Percentiles rank a stretch among this genome's conserved stretches.
These are phyloP conservation scores for Myotis myotis DNA, from an alignment of 2,797 vertebrate species.

Conservation along the genomic window DNA sequence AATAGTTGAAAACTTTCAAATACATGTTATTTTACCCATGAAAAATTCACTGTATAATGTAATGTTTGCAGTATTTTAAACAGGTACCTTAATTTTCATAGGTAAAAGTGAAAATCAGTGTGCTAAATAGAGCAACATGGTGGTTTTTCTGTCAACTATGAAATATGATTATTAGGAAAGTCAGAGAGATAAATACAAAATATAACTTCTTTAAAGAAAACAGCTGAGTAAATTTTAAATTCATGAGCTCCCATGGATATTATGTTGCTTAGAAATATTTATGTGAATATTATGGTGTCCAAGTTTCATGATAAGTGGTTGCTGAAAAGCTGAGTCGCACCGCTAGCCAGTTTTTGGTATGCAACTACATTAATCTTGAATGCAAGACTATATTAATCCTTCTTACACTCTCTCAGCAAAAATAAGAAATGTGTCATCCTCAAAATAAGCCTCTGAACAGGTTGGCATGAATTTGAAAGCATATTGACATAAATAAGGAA, in stretches of 20 bases:
- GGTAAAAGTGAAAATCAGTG: constrained; percentile 22
- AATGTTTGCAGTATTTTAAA: constrained; percentile 1
- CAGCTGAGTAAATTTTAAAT: constrained; percentile 68
- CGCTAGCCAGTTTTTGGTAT: constrained; percentile 62
- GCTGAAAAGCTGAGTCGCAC: constrained; percentile 74
- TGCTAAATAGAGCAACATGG: constrained; percentile 57
- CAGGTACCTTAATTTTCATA: background rate
- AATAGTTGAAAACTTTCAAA: background rate
- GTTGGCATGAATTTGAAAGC: constrained; percentile 67
- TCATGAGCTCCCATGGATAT: constrained; percentile 58
- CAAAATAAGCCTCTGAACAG: constrained; percentile 57
- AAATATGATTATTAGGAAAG: constrained; percentile 70
- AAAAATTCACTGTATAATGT: background rate
- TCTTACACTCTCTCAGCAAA: constrained; percentile 61
- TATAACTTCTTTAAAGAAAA: constrained; percentile 64
- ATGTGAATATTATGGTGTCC: constrained; percentile 75
- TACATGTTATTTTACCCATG: background rate
- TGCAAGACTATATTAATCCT: constrained; percentile 68
- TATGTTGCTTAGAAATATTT: constrained; percentile 75
- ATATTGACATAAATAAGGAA: constrained; percentile 67
- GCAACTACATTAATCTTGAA: constrained; percentile 78
- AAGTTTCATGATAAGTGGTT: constrained; percentile 74
- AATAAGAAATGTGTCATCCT: constrained; percentile 46
- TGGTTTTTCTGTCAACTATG: constrained; percentile 60
- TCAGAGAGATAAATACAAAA: constrained; percentile 68